Base-by-base conservation (phyloP, 2,888 invertebrate species). In the Athetis lepigone region DNA sequence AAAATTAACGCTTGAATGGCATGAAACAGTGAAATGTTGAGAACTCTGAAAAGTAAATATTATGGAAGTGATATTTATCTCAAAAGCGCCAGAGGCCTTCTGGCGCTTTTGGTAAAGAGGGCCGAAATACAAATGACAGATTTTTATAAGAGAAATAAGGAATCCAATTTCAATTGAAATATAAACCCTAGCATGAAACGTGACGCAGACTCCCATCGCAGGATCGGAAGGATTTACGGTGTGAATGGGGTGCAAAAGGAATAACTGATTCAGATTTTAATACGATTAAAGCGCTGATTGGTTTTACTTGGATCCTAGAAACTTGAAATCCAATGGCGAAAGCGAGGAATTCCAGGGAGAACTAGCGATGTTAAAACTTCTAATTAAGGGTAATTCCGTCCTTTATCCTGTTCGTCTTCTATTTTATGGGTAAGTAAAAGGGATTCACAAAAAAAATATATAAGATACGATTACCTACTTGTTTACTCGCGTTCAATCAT, bases 141-240 rank as follows among this genome's bases (percentile, higher is more conserved):
- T 45, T 42, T 40, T 37, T 27, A 7, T 25, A 6, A 27, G n/a
- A 46, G 29, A 51, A 51, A 11, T n/a, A 33, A 23, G 13, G 57
- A 27, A 50, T 55, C 56, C 1, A 4, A 51, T 56, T 72, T 55
- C 40, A 74, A 69, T 72, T 60, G 61, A 58, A 55, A 52, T 29
- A 23, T 46, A 51, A 40, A 52, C 19, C 45, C 46, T 8, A 37
- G 40, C 13, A 43, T 36, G 50, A 57, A 73, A 65, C 78, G 75
- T 74, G 75, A 74, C 36, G 25, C 43, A 13, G 36, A 16, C 27
- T 43, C 43, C 9, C 19, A 46, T 13, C 40, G 42, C 37, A 23
- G 50, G 74, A 65, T 75, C 39, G 50, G 25, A 8, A 36, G 36
- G 39, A 60, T 50, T 16, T 42, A 39, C 19, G 9, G 8, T 5